Evolutionary conservation across 2,888 invertebrate genomes (phyloP).

Genomic region (Temnothorax unifasciatus): DNA sequence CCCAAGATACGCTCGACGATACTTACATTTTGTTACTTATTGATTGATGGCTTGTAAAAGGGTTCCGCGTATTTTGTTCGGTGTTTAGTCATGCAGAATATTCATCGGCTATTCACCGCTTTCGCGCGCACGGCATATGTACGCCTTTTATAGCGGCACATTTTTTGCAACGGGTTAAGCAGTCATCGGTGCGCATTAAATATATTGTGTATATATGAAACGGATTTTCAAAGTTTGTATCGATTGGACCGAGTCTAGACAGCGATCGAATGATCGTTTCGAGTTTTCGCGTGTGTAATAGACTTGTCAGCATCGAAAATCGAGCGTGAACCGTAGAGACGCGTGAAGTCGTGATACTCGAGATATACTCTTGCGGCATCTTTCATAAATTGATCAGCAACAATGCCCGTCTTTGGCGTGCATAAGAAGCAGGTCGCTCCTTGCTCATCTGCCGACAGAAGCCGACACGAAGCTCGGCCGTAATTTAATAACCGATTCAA

Average conservation of each 20-base stretch:
- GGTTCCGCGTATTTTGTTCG: constrained; percentile 77
- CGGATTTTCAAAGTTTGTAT: not conserved
- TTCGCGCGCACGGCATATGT: constrained; percentile 28
- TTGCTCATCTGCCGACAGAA: constrained; percentile 77
- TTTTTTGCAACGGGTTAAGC: constrained; percentile 49
- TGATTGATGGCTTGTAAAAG: constrained; percentile 85
- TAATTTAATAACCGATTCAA: constrained; percentile 83
- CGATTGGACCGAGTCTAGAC: not conserved
- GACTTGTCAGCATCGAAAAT: constrained; percentile 58
- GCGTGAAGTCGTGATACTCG: constrained; percentile 10
- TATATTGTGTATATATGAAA: constrained; percentile 9
- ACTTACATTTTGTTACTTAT: constrained; percentile 73
- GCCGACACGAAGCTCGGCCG: constrained; percentile 73
- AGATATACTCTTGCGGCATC: constrained; percentile 18
- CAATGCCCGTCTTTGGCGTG: constrained; percentile 71
- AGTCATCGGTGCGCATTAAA: constrained; percentile 38
- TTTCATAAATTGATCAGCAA: constrained; percentile 71
- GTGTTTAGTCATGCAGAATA: constrained; percentile 83
- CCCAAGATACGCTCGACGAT: constrained; percentile 73
- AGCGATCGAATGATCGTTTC: constrained; percentile 6
- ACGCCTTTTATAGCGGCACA: constrained; percentile 39
- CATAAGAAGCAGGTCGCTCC: constrained; percentile 71
- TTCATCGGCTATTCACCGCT: constrained; percentile 67
- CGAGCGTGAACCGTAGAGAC: constrained; percentile 14
- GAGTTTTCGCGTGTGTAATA: constrained; percentile 28